Percentiles rank a stretch among this genome's conserved stretches.
phyloP scores from a whole-genome alignment of 2,113 vertebrate genomes.

The Enhydra lutris region DNA sequence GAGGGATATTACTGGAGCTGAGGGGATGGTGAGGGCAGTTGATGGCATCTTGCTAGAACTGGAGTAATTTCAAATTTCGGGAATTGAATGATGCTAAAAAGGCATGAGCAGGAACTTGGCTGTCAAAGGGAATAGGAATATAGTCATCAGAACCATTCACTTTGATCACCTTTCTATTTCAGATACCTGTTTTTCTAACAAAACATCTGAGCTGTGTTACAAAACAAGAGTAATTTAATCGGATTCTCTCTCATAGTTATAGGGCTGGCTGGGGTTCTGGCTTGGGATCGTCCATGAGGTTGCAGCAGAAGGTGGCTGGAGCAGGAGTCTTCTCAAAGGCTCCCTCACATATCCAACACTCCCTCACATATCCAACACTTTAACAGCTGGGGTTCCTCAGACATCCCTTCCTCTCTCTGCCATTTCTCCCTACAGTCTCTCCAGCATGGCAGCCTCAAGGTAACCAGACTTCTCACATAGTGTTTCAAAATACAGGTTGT shows the following conservation, averaged over 20 bases:
- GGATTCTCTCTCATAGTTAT: background rate
- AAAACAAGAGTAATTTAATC: background rate
- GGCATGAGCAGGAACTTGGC: slow-evolving; percentile 67
- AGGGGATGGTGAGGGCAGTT: background rate
- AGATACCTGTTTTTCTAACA: background rate
- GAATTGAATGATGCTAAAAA: slow-evolving; percentile 59
- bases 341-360: background rate
- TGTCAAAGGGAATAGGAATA: slow-evolving; percentile 67
- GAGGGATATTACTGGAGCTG: slow-evolving; percentile 70
- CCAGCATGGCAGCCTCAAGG: background rate
- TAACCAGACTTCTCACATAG: background rate
- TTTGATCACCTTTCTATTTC: slow-evolving; percentile 70
- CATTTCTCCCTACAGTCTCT: background rate
- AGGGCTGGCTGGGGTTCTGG: background rate
- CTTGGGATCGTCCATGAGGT: background rate
- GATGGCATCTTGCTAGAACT: slow-evolving; percentile 39
- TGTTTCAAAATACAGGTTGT: background rate
- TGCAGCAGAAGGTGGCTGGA: background rate
- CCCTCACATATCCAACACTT: background rate
- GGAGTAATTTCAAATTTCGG: slow-evolving; percentile 72
- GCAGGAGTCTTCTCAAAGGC: background rate
- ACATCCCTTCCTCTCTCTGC: background rate
- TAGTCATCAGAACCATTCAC: slow-evolving; percentile 62
- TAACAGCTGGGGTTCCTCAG: background rate
- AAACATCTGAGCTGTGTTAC: background rate